Conservation (phyloP, 2,888 invertebrate genomes). For the Caenorhabditis becei region DNA sequence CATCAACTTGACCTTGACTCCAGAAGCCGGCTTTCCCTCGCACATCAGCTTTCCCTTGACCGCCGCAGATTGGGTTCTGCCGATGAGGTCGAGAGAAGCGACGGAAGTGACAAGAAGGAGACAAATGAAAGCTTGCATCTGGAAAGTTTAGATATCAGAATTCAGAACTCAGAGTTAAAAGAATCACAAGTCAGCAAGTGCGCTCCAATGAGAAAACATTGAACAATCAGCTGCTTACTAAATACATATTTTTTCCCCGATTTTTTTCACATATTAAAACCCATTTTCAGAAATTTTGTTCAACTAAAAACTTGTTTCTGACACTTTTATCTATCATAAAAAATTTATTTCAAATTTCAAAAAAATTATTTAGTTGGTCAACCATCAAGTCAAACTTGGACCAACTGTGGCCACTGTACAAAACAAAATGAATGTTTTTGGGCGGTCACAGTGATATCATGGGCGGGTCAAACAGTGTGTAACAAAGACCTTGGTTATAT, state of each 20-base stretch:
- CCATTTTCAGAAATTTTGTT: no score
- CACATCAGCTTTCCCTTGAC: constrained; percentile 61
- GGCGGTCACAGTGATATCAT: constrained; percentile 36
- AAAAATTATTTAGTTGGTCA: no score
- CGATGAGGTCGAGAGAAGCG: constrained; percentile 65
- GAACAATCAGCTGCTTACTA: no score
- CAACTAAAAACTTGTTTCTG: no score
- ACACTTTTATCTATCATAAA: no score
- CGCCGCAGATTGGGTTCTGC: constrained; percentile 69
- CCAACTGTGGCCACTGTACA: neutral
- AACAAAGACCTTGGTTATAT: constrained; percentile 52
- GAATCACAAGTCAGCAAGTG: no score
- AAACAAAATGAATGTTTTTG: neutral
- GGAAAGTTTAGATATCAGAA: neutral
- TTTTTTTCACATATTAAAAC: no score
- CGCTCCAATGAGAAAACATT: no score
- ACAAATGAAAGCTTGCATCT: neutral
- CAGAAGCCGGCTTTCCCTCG: constrained; percentile 66
- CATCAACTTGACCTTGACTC: constrained; percentile 69
- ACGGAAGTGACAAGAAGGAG: constrained; percentile 55
- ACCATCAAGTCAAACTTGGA: no score
- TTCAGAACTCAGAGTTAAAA: no score
- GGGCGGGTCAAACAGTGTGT: constrained; percentile 51
- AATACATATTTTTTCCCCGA: no score
- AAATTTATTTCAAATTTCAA: no score